Percentiles rank a stretch among this genome's conserved stretches.
phyloP scores from a whole-genome alignment of 2,888 invertebrate species.

The Catocala nupta region DNA sequence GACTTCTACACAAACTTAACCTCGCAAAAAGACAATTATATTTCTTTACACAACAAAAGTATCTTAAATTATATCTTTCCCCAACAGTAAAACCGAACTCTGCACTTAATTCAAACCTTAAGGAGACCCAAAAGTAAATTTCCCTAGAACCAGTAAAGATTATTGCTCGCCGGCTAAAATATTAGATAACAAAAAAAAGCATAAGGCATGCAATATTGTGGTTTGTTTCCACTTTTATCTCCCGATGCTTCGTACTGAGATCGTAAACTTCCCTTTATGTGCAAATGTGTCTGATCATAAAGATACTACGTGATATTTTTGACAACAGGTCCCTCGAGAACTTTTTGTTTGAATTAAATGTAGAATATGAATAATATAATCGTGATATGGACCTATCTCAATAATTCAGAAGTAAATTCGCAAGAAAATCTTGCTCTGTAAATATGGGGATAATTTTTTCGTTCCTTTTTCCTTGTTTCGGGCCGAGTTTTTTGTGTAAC shows the following conservation, averaged over 20 bases:
- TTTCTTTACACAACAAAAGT: no score
- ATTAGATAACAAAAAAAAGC: conserved; percentile 67
- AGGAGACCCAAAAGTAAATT: conserved; percentile 15
- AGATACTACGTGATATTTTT: conserved; percentile 81
- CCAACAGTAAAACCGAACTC: neutral
- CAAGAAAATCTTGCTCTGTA: conserved; percentile 13
- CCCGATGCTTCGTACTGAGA: conserved; percentile 50
- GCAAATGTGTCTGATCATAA: conserved; percentile 77
- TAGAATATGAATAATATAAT: conserved; percentile 48
- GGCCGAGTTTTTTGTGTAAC: neutral
- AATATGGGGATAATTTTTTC: conserved; percentile 11
- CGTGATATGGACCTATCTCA: conserved; percentile 24
- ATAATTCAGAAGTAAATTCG: conserved; percentile 20
- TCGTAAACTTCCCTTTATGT: conserved; percentile 82
- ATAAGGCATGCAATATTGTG: conserved; percentile 69
- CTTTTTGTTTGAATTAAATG: conserved; percentile 62
- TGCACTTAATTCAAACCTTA: conserved; percentile 5
- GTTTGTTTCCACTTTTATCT: conserved; percentile 68
- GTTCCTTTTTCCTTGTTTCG: conserved; percentile 13
- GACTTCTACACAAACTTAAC: no score
- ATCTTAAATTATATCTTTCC: no score
- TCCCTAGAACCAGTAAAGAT: conserved; percentile 45
- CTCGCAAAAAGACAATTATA: no score
- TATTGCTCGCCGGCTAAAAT: conserved; percentile 60
- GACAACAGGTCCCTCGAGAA: conserved; percentile 63